Conservation (phyloP, 2,888 invertebrate species). For the Lottia gigantea region DNA sequence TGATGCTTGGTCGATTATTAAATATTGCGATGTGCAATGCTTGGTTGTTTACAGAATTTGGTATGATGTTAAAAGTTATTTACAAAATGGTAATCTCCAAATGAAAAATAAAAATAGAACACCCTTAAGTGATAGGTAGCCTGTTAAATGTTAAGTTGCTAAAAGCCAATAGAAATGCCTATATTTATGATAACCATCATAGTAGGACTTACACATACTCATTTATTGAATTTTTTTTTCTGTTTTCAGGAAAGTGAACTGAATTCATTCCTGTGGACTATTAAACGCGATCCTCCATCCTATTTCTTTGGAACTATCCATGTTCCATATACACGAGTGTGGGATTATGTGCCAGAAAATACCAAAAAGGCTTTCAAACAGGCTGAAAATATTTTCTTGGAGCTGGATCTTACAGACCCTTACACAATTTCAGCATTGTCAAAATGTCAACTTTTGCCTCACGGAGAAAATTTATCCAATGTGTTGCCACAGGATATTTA, state of each 20-base stretch:
- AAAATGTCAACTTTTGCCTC: slow-evolving; percentile 70
- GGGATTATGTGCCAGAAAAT: slow-evolving; percentile 71
- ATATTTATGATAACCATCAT: too few relatives aligned
- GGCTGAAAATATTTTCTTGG: slow-evolving; percentile 71
- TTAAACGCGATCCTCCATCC: slow-evolving; percentile 65
- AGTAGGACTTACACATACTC: too few relatives aligned
- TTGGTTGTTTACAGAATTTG: too few relatives aligned
- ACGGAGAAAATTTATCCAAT: slow-evolving; percentile 63
- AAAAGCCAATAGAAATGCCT: too few relatives aligned
- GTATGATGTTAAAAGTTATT: too few relatives aligned
- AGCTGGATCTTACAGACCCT: slow-evolving; percentile 72
- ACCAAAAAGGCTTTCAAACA: slow-evolving; percentile 71
- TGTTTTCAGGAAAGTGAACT: slow-evolving; percentile 48
- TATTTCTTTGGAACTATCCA: slow-evolving; percentile 74
- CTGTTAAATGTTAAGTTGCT: too few relatives aligned
- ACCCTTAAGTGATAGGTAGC: too few relatives aligned
- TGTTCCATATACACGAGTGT: slow-evolving; percentile 72
- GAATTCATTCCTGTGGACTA: slow-evolving; percentile 69
- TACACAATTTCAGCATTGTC: slow-evolving; percentile 69
- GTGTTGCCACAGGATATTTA: slow-evolving; percentile 69
- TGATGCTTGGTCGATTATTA: too few relatives aligned
- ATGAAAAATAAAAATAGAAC: too few relatives aligned
- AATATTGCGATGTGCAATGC: too few relatives aligned
- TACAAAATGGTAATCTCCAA: too few relatives aligned
- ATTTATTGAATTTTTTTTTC: slow-evolving; percentile 4